A percentile compares a stretch with the other conserved stretches of the same genome.
Conservation (phyloP, 2,888 invertebrate genomes). For the Helobdella robusta region DNA sequence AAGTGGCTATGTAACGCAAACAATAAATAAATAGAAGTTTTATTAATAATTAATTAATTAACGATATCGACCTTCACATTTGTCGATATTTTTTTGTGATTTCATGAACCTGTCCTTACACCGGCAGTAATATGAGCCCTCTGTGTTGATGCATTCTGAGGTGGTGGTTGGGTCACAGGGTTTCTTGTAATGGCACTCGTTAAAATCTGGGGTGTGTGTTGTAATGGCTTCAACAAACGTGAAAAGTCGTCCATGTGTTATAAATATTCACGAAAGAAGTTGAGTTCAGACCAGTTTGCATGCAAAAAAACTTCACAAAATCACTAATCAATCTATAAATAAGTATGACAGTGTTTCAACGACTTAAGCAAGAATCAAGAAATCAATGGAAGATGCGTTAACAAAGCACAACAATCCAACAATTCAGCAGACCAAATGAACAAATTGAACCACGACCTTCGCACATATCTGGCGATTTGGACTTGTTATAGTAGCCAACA, state of each 20-base stretch:
- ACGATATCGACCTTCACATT: constrained; percentile 5
- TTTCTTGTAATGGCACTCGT: constrained; percentile 1
- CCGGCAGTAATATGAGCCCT: background rate
- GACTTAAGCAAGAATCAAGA: background rate
- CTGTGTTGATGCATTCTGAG: constrained; percentile 11
- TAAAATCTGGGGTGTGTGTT: constrained; percentile 10
- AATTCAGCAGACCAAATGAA: too few species aligned
- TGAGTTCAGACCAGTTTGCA: background rate
- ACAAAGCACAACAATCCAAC: background rate
- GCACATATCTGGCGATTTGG: constrained; percentile 11
- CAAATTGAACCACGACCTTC: too few species aligned
- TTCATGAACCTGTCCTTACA: background rate
- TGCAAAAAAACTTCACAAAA: background rate
- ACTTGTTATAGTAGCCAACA: constrained; percentile 4
- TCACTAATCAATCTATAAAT: background rate
- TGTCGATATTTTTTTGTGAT: background rate
- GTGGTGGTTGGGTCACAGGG: constrained; percentile 9
- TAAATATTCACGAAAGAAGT: too few species aligned
- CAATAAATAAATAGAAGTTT: background rate
- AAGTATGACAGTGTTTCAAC: too few species aligned
- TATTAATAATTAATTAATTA: too few species aligned
- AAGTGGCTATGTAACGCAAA: background rate
- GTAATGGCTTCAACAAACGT: too few species aligned
- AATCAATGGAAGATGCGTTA: background rate
- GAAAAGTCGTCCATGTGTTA: too few species aligned